These are phyloP conservation scores for Aphidoletes aphidimyza DNA, from an alignment of 2,888 invertebrate species.

Conservation along the genomic window DNA sequence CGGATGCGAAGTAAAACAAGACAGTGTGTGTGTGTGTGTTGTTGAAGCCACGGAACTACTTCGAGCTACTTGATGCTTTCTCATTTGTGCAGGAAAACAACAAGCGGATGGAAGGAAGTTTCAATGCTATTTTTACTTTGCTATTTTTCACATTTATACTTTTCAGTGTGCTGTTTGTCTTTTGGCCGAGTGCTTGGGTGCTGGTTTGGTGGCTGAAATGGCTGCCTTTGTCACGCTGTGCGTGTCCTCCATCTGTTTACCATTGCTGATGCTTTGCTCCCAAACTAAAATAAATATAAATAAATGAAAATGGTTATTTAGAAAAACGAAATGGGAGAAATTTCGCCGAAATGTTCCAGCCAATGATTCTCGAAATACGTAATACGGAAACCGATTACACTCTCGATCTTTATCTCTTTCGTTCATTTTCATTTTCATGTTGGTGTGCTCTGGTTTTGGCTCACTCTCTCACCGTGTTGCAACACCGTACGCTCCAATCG, in stretches of 20 bases:
- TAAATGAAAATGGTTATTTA: conserved; percentile 35
- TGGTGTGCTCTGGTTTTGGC: neutral
- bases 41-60: neutral
- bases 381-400: conserved; percentile 52
- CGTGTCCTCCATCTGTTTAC: conserved; percentile 12
- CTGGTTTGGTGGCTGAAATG: no score
- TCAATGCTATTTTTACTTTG: neutral
- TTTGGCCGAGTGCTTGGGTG: neutral
- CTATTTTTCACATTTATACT: neutral
- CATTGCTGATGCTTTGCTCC: neutral
- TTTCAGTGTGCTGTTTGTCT: neutral
- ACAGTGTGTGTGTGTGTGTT: neutral
- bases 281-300: neutral
- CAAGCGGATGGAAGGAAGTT: neutral
- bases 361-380: neutral
- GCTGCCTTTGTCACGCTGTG: conserved; percentile 45
- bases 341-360: conserved; percentile 20
- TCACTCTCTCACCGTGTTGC: neutral
- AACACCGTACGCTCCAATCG: no score
- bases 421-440: neutral
- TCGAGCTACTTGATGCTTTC: no score
- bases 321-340: conserved; percentile 50
- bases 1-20: no score
- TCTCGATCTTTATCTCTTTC: neutral
- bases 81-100: neutral